These are phyloP conservation scores for Caenorhabditis plicata DNA, from an alignment of 2,888 invertebrate genomes.

Conservation along the genomic window DNA sequence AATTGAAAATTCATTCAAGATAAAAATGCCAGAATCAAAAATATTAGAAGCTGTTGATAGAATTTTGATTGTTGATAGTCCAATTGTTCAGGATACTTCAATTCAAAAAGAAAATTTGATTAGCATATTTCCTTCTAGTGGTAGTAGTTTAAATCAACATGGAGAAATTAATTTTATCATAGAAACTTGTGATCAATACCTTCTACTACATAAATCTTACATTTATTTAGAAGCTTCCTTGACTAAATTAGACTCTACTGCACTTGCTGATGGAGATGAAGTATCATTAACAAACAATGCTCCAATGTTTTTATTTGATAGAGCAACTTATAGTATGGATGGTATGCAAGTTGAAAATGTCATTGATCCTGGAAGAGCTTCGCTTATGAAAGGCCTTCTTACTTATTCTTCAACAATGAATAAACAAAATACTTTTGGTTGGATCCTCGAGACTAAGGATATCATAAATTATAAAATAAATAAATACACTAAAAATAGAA, in stretches of 20 bases:
- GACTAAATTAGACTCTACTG: constrained; percentile 29
- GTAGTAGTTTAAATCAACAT: constrained; percentile 14
- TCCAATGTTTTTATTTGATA: constrained; percentile 42
- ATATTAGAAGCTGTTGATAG: constrained; percentile 14
- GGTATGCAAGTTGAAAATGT: constrained; percentile 19
- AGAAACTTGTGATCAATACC: constrained; percentile 30
- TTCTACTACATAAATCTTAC: constrained; percentile 13
- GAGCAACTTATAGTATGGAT: constrained; percentile 41
- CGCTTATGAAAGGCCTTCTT: constrained; percentile 41
- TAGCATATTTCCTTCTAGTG: constrained; percentile 9
- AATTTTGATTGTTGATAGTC: constrained; percentile 16
- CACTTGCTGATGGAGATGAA: constrained; percentile 20
- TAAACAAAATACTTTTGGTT: constrained; percentile 50
- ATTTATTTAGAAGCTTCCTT: constrained; percentile 28
- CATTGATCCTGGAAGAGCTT: constrained; percentile 46
- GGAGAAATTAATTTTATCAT: constrained; percentile 26
- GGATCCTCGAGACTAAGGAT: constrained; percentile 40
- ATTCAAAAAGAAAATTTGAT: constrained; percentile 20
- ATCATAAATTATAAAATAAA: constrained; percentile 43
- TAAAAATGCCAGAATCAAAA: constrained; percentile 1
- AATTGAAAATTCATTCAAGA: no score
- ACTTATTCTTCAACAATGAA: constrained; percentile 38
- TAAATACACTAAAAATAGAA: constrained; percentile 46
- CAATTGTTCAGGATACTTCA: constrained; percentile 5
- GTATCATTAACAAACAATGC: constrained; percentile 42